phyloP scores from a whole-genome alignment of 2,888 invertebrate genomes.

The Anoplius nigerrimus region DNA sequence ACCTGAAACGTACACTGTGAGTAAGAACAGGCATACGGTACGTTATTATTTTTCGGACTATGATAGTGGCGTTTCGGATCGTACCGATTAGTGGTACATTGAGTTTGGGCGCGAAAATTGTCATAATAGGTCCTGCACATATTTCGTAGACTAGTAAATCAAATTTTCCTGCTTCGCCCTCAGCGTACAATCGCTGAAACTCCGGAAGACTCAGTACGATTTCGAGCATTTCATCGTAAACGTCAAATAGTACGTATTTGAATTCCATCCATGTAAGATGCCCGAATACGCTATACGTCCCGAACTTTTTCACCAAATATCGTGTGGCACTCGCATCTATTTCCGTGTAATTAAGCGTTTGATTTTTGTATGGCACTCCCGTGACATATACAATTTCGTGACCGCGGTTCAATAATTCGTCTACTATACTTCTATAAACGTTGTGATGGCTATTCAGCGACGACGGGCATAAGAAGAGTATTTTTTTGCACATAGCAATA shows the following conservation, averaged over 20 bases:
- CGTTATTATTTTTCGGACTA: too few relatives aligned
- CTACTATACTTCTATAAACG: slow-evolving; percentile 72
- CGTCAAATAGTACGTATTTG: background rate
- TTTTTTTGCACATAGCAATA: background rate
- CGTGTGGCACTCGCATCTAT: slow-evolving; percentile 2
- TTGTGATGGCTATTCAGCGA: slow-evolving; percentile 76
- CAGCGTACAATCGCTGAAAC: slow-evolving; percentile 29
- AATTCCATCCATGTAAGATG: too few relatives aligned
- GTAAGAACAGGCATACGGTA: background rate
- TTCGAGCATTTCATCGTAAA: slow-evolving; percentile 7
- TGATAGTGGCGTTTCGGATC: background rate
- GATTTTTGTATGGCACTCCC: slow-evolving; percentile 71
- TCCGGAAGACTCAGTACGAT: slow-evolving; percentile 19
- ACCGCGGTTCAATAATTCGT: slow-evolving; percentile 73
- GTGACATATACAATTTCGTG: slow-evolving; percentile 76
- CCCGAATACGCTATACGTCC: background rate
- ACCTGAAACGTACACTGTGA: slow-evolving; percentile 25
- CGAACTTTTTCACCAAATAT: background rate
- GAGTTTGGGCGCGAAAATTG: slow-evolving; percentile 77
- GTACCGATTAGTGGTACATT: slow-evolving; percentile 76
- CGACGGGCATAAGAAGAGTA: slow-evolving; percentile 66
- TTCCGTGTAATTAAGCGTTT: slow-evolving; percentile 43
- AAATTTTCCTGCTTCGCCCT: slow-evolving; percentile 72
- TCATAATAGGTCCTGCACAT: slow-evolving; percentile 75
- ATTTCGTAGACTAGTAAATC: slow-evolving; percentile 79